Percentiles rank a stretch among this genome's conserved stretches.
Conservation (phyloP, 35 echinoderm and acorn worm species). For the Hemicentrotus pulcherrimus region DNA sequence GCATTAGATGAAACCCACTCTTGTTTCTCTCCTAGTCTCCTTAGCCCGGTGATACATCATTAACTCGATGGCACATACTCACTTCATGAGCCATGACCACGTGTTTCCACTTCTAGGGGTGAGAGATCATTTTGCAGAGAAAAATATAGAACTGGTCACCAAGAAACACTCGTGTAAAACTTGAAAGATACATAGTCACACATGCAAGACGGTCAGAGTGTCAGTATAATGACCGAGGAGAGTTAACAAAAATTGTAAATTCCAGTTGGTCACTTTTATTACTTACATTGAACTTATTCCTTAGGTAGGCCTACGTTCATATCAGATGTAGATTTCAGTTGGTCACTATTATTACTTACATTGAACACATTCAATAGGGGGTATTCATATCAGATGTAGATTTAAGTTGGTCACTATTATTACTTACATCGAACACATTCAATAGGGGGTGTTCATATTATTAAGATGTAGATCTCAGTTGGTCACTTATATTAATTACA, state of each 20-base stretch:
- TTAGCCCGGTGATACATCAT: neutral
- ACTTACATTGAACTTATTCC: no score
- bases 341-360: neutral
- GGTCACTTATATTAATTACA: no score
- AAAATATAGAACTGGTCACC: neutral
- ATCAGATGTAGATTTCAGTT: neutral
- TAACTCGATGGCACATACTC: neutral
- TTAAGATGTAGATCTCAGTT: no score
- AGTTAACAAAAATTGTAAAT: neutral
- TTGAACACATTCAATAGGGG: no score
- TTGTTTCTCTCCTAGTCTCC: neutral
- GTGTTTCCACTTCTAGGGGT: neutral
- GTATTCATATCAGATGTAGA: no score
- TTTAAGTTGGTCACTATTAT: no score
- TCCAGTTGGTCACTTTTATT: no score
- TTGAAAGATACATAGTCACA: no score
- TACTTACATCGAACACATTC: no score
- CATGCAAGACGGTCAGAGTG: neutral
- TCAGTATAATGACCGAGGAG: neutral
- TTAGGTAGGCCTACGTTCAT: no score
- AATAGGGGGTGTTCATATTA: no score
- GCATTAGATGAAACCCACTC: neutral
- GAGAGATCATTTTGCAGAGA: neutral
- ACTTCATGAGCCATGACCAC: neutral
- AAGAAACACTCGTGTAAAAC: no score